phyloP scores from a whole-genome alignment of 92 coral and sea anemone species.

The Parazoanthus swiftii region DNA sequence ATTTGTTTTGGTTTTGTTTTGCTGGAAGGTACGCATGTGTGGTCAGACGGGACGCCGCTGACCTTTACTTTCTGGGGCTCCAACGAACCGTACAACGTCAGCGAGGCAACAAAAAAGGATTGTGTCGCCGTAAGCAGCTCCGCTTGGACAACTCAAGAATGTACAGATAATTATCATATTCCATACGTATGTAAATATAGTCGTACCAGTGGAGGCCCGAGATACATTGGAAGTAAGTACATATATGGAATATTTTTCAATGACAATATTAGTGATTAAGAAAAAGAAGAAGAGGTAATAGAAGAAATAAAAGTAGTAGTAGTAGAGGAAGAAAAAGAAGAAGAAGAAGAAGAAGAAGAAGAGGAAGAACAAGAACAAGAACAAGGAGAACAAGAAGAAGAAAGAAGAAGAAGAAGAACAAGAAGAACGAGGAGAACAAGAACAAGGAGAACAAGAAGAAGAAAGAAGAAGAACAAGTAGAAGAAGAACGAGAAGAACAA shows the following conservation, averaged over 20 bases:
- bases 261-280: too few relatives aligned
- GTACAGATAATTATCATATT: not conserved
- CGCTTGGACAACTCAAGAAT: not conserved
- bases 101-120: not conserved
- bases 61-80: not conserved
- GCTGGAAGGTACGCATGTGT: not conserved
- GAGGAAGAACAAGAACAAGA: too few relatives aligned
- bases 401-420: too few relatives aligned
- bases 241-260: not conserved
- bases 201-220: not conserved
- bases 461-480: too few relatives aligned
- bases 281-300: too few relatives aligned
- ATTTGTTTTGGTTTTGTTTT: not conserved
- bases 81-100: not conserved
- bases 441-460: too few relatives aligned
- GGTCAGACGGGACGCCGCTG: not conserved
- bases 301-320: too few relatives aligned
- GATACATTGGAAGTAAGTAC: not conserved
- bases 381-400: too few relatives aligned
- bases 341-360: too few relatives aligned
- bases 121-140: not conserved
- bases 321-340: too few relatives aligned
- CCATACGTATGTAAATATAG: constrained; percentile 3
- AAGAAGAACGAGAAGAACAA: too few relatives aligned
- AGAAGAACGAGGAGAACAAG: too few relatives aligned